These are phyloP conservation scores for Carduelis carduelis DNA, from an alignment of 2,797 vertebrate species.

Conservation along the genomic window DNA sequence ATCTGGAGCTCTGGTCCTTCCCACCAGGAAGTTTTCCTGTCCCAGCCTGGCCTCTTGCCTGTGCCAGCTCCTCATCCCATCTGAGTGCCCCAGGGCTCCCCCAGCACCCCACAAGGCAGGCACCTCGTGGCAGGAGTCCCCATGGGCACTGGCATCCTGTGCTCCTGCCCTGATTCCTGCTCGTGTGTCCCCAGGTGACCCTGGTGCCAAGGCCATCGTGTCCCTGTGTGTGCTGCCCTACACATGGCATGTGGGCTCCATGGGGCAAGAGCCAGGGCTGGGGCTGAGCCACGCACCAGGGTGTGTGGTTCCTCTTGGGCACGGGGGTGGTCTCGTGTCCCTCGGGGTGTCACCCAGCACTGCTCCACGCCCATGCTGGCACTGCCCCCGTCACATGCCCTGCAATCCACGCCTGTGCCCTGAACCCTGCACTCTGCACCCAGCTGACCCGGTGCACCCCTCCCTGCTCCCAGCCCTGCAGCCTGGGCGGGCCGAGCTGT, in stretches of 20 bases:
- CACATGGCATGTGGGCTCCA: fast-evolving
- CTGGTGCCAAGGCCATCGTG: fast-evolving
- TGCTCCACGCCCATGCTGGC: neutral
- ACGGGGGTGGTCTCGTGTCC: neutral
- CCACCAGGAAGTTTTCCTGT: neutral
- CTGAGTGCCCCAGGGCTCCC: fast-evolving
- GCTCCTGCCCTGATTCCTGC: neutral
- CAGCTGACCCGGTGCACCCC: neutral
- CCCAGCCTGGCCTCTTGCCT: neutral
- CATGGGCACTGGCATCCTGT: neutral
- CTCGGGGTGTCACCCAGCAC: neutral
- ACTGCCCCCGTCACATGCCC: neutral
- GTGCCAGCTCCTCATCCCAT: neutral
- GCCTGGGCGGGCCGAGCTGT: neutral
- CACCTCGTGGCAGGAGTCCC: neutral
- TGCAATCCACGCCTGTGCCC: neutral
- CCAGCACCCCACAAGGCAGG: neutral
- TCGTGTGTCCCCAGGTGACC: neutral
- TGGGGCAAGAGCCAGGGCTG: neutral
- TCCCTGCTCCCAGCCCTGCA: neutral
- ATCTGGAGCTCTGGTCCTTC: neutral
- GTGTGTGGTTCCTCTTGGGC: neutral
- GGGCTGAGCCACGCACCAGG: fast-evolving
- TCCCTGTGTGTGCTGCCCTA: neutral
- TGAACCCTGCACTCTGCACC: neutral